Base-by-base conservation (phyloP, 1,140 invertebrate species). In the Anastatus disparis region DNA sequence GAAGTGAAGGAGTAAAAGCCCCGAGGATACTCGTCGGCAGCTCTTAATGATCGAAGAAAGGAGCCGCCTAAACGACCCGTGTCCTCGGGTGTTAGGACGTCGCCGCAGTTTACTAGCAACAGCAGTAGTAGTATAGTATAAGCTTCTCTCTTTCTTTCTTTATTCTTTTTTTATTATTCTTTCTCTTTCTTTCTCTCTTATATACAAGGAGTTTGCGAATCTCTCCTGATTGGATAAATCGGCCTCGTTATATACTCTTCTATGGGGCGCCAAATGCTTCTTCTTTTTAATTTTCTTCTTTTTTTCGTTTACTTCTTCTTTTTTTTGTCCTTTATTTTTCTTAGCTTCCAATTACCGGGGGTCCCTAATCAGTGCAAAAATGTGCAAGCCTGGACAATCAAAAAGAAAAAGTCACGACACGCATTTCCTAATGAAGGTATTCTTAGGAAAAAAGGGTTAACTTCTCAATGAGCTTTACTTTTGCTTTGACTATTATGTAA, bases 21-120 rank as follows among this genome's bases (percentile, higher is more conserved):
- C 55, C 13, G 1, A 29, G 62, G 69, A 35, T 53, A 35, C 73
- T 76, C 77, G 77, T 78, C 75, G 78, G 76, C 75, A 63, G 71
- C 76, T 80, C 81, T 78, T 84, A 83, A 84, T 82, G 82, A 84
- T 82, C 80, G 81, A 82, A 82, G 81, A 84, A 84, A 84, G 82
- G 79, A 83, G 81, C 82, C 82, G 81, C 81, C 82, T 82, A 84
- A 84, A 84, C 81, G 81, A 83, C 78, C 82, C 81, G 79, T 83
- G 80, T 83, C 81, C 81, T 82, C 82, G 81, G 81, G 80, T 84
- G 81, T 83, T 82, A 75, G 79, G 76, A 76, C 73, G 72, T 59
- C 76, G 73, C 20, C 31, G 55, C 8, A 1, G 55, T 10, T n/a
- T n/a, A n/a, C n/a, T n/a, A n/a, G n/a, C 17, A 20, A 27, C 22